Base-by-base conservation (phyloP, 2,113 vertebrate genomes). In the Odocoileus virginianus region DNA sequence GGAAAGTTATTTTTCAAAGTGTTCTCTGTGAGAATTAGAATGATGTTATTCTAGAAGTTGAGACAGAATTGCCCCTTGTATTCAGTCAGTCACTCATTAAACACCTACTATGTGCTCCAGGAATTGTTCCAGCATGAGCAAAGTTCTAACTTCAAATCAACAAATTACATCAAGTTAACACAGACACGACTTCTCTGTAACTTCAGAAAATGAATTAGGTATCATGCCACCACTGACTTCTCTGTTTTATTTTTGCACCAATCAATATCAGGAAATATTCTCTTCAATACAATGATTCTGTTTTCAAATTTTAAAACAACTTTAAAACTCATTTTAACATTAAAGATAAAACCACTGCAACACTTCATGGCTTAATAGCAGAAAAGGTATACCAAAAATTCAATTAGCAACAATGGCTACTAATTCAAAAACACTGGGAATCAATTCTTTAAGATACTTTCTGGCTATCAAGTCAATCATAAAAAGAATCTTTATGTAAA, bases 91-190 rank as follows among this genome's bases (percentile, higher is more conserved):
- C 47, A 91, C 86, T 97, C 71, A 71, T 90, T 87, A 92, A 92
- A 87, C 17, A 96, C 43, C 57, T 86, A 47, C 64, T 45, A 17
- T 45, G 33, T 82, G 43, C 61, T 97, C 60, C 54, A 94, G 50
- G 21, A 89, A 92, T 57, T 58, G 27, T 57, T 15, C 85, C 3
- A 78, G 60, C 23, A 83, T 76, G 40, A 94, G 40, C 97, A 97
- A 97, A 96, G 45, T 64, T 83, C 52, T 82, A 97, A 95, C n/a
- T 82, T 28, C 83, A 83, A 94, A 91, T 91, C 89, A 97, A 93
- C n/a, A 85, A 97, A 82, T 78, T 83, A 84, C 3, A 95, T 50
- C 43, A 88, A 67, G 36, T 94, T 86, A 96, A 97, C 36, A 89
- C 5, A 95, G 12, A 74, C 57, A 87, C 88, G 50, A 54, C 21